A percentile compares a stretch with the other conserved stretches of the same genome.
phyloP scores from a whole-genome alignment of 1,140 invertebrate genomes.

The Drosophila serrata region DNA sequence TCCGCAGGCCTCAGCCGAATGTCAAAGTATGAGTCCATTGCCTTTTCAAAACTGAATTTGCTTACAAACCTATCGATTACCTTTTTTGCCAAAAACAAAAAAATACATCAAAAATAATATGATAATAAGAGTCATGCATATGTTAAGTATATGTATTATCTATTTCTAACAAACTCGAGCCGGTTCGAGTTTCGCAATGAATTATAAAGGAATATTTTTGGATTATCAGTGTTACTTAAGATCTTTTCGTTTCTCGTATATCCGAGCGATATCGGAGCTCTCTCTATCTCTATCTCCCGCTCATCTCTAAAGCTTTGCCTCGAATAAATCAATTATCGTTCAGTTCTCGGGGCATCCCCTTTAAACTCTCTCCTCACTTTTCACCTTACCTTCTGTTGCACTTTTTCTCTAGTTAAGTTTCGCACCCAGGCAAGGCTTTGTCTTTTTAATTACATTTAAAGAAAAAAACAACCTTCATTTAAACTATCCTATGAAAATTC shows the following conservation, averaged over 20 bases:
- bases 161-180: conserved; percentile 61
- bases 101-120: conserved; percentile 29
- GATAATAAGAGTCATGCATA: conserved; percentile 67
- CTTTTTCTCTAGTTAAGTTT: conserved; percentile 22
- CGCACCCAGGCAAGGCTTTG: conserved; percentile 24
- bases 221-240: conserved; percentile 61
- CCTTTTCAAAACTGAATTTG: conserved; percentile 49
- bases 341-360: conserved; percentile 29
- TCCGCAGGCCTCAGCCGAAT: conserved; percentile 85
- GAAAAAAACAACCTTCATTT: conserved; percentile 6
- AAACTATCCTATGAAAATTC: conserved; percentile 6
- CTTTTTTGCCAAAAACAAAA: conserved; percentile 59
- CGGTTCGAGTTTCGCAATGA: conserved; percentile 44
- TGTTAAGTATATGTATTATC: conserved; percentile 76
- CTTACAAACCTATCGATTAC: conserved; percentile 63
- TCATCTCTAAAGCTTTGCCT: conserved; percentile 40
- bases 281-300: conserved; percentile 8
- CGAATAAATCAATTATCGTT: conserved; percentile 13
- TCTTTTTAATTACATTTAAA: conserved; percentile 3
- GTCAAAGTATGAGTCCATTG: conserved; percentile 85
- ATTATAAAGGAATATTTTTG: conserved; percentile 47
- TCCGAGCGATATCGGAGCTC: conserved; percentile 25
- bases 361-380: conserved; percentile 29
- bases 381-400: conserved; percentile 37
- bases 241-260: conserved; percentile 54